Base-by-base conservation (phyloP, 2,888 invertebrate species). In the Pollenia angustigena region DNA sequence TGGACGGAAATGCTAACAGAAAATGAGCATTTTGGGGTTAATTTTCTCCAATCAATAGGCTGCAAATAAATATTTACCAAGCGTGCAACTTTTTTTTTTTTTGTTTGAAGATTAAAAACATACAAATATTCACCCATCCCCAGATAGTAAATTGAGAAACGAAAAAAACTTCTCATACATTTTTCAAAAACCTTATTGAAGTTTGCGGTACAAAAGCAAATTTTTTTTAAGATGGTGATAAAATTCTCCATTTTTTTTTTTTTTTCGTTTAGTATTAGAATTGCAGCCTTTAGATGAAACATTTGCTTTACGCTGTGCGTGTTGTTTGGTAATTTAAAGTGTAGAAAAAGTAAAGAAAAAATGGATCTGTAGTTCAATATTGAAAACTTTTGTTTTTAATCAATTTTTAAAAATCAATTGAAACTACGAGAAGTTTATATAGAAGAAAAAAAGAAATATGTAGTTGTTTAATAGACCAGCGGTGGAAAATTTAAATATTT, bases 261-360 rank as follows among this genome's bases (percentile, higher is more conserved):
- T 11, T 48, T 23, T 18, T 52, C 23, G 7, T 12, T 52, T 52
- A 9, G 3, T 44, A 12, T 58, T 58, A 48, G 72, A 74, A 46
- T 23, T 56, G 18, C n/a, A 58, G 8, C 3, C 40, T 16, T 16
- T 48, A 48, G 6, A 66, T 56, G 6, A 66, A 66, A 32, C 46
- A 9, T 54, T 56, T 62, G 23, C 16, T 46, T 64, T 72, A 16
- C 1, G 16, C 42, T 72, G 72, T 81, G 80, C 80, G 80, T 81
- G 72, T 48, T 64, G 54, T 72, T 81, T 54, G 62, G 71, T 60
- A 64, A 64, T 81, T 72, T 64, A 10, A 78, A 40, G n/a, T 48
- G 4, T 14, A 44, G 32, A 32, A 32, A 64, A 64, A 18, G 18
- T 42, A 64, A 54, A 8, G 10, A 64, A 44, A n/a, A 18, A 42